A percentile compares a stretch with the other conserved stretches of the same genome.
phyloP scores from a whole-genome alignment of 2,113 vertebrate species.

The Rhynchopsitta pachyrhyncha region DNA sequence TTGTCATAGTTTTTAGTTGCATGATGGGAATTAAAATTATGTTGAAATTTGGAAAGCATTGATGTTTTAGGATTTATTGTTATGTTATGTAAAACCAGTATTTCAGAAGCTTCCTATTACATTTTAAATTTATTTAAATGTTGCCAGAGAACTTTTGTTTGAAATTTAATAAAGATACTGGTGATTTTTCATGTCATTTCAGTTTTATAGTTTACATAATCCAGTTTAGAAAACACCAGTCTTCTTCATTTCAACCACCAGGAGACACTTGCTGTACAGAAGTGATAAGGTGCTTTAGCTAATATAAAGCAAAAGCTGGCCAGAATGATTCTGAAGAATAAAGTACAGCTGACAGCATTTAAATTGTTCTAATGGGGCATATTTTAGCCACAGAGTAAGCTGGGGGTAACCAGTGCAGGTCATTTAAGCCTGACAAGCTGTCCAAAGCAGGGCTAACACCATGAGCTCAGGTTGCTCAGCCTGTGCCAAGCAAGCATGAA shows the following conservation, averaged over 20 bases:
- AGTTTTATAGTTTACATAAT: neutral
- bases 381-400: neutral
- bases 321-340: neutral
- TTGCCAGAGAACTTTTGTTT: neutral
- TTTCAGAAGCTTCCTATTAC: neutral
- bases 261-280: constrained; percentile 48
- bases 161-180: neutral
- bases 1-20: neutral
- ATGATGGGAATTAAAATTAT: neutral
- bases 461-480: neutral
- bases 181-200: neutral
- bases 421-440: neutral
- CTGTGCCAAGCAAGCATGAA: neutral
- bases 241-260: constrained; percentile 42
- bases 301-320: neutral
- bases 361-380: neutral
- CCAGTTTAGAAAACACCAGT: neutral
- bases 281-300: neutral
- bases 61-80: neutral
- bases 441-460: neutral
- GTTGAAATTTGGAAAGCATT: neutral
- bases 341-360: neutral
- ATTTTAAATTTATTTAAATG: neutral
- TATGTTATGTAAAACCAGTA: neutral
- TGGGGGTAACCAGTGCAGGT: neutral